Base-by-base conservation (phyloP, 92 coral and sea anemone genomes). In the Actinernus sp. region DNA sequence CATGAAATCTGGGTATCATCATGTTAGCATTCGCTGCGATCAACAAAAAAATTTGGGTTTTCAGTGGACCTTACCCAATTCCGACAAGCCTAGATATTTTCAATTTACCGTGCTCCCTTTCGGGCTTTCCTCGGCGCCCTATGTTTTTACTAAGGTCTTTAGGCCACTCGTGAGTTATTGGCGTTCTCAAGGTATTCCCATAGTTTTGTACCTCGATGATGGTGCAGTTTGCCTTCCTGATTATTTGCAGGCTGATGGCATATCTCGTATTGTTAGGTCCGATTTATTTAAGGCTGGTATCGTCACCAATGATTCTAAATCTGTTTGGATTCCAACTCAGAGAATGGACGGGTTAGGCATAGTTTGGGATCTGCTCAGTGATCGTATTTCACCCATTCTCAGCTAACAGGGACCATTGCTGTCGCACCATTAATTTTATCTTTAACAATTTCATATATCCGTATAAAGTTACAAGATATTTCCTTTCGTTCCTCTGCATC, bases 131-230 rank as follows among this genome's bases (percentile, higher is more conserved):
- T 65, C 73, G 7, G 73, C 73, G 13, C 73, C 73, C 11, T 65
- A 4, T 65, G 18, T 65, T 19, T 65, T 65, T 10, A 50, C 52
- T 45, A 50, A 65, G 23, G 16, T 52, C 14, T 65, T 65, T 65
- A 2, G 73, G 14, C 73, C 73, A 9, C 12, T 65, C 8, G 68
- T 65, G 31, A 20, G 28, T 9, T 27, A 46, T 26, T 65, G 73
- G 73, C 73, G 73, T 30, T 65, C 73, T 16, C 63, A 65, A 48
- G 73, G 73, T 31, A 40, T 46, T 23, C 66, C 26, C 38, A 17
- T 47, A 3, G 73, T 65, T 65, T 20, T 65, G 11, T 65, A 65
- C 24, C 34, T 66, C 8, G 74, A 66, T 69, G 74, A 66, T 54
- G 74, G 74, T 18, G 40, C 36, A 12, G 74, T 19, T 36, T 66